phyloP scores from a whole-genome alignment of 2,888 invertebrate species.

The Leucozona laternaria region DNA sequence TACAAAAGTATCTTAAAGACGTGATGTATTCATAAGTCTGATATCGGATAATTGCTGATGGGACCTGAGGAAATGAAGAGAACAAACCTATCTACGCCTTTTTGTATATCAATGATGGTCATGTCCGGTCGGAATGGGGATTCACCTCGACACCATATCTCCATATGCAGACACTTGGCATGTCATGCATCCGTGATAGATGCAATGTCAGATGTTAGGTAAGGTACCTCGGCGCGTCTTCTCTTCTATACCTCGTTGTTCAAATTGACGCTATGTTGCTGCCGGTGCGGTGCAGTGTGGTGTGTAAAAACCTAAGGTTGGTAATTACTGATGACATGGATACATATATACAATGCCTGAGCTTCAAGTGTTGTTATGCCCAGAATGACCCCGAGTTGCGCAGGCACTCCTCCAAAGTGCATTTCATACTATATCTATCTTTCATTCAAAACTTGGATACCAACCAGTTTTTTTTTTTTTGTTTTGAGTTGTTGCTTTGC shows the following conservation, averaged over 20 bases:
- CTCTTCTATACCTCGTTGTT: slow-evolving; percentile 2
- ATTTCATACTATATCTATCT: slow-evolving; percentile 36
- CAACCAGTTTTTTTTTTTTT: slow-evolving; percentile 6
- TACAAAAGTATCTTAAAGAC: slow-evolving; percentile 1
- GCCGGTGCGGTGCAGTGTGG: neutral
- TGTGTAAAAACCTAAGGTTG: slow-evolving; percentile 29
- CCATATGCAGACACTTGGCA: slow-evolving; percentile 5
- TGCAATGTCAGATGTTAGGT: slow-evolving; percentile 39
- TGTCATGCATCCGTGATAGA: slow-evolving; percentile 65
- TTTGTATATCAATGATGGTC: slow-evolving; percentile 50
- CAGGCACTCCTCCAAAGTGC: slow-evolving; percentile 58
- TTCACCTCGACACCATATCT: slow-evolving; percentile 7
- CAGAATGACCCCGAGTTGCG: slow-evolving; percentile 47
- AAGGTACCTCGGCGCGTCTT: neutral
- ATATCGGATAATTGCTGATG: neutral
- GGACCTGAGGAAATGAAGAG: neutral
- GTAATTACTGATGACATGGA: slow-evolving; percentile 49
- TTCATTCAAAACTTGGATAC: slow-evolving; percentile 47
- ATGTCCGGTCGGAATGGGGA: slow-evolving; percentile 50
- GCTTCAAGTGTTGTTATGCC: slow-evolving; percentile 62
- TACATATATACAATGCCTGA: slow-evolving; percentile 14
- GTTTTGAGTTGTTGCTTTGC: neutral
- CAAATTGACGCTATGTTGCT: slow-evolving; percentile 1
- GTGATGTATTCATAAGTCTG: neutral
- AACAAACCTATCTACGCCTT: slow-evolving; percentile 31